Conservation (phyloP, 2,888 invertebrate genomes). For the Seira sanloemensis region DNA sequence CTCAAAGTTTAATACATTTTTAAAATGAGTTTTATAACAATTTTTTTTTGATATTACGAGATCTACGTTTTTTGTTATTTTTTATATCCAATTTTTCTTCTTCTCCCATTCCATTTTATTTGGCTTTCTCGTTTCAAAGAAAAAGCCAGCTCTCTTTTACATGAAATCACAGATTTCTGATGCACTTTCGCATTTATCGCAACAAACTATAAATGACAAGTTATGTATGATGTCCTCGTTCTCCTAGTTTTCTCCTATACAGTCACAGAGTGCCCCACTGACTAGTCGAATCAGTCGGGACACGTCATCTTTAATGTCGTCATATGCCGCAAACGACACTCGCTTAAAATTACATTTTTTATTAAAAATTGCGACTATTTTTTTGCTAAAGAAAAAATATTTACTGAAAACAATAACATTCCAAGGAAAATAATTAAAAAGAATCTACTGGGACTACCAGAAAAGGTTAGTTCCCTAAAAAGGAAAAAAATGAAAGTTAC, state of each 20-base stretch:
- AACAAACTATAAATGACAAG: constrained; percentile 2
- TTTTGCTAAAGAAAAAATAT: not conserved
- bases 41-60: constrained; percentile 58
- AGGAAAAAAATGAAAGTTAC: not conserved
- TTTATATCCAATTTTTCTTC: not conserved
- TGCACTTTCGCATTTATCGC: constrained; percentile 28
- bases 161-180: constrained; percentile 71
- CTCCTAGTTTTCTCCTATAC: not conserved
- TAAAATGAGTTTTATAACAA: too few relatives aligned
- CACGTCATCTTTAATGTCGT: not conserved
- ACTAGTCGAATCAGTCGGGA: not conserved
- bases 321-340: constrained; percentile 8
- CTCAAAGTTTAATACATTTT: constrained; percentile 33
- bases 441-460: too few relatives aligned
- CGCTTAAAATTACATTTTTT: not conserved
- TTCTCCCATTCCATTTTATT: not conserved
- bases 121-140: constrained; percentile 18
- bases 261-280: not conserved
- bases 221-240: not conserved
- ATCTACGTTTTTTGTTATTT: constrained; percentile 34
- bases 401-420: not conserved
- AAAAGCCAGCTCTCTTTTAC: constrained; percentile 70
- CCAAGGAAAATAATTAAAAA: not conserved
- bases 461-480: not conserved
- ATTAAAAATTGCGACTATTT: not conserved